Evolutionary conservation across 2,113 vertebrate genomes (phyloP).

Genomic region (Clarias gariepinus): DNA sequence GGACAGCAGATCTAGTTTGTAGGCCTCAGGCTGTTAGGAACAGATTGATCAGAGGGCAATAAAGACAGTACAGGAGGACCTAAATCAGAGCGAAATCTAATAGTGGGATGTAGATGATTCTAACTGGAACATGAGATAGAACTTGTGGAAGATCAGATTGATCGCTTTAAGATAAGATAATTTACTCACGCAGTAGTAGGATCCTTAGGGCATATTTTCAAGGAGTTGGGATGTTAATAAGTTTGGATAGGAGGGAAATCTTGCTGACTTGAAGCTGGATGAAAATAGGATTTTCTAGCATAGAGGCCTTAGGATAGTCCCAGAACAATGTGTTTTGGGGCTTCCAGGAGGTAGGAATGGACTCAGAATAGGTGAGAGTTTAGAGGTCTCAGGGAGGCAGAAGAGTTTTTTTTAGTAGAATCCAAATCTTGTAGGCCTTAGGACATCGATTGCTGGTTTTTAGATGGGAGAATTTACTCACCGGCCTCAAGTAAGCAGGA

Average conservation of each 20-base stretch:
- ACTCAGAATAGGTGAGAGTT: not conserved
- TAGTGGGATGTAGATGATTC: not conserved
- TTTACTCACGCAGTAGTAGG: not conserved
- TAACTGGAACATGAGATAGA: not conserved
- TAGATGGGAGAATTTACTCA: too few relatives aligned
- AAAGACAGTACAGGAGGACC: not conserved
- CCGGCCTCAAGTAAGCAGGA: too few relatives aligned
- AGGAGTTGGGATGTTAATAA: not conserved
- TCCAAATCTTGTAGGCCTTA: not conserved
- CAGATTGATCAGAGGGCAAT: not conserved
- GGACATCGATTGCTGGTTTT: not conserved
- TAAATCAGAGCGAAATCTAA: not conserved
- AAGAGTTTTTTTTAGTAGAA: too few relatives aligned
- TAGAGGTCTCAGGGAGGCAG: not conserved
- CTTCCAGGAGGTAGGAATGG: not conserved
- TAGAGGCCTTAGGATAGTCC: not conserved
- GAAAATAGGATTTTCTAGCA: not conserved
- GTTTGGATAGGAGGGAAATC: not conserved
- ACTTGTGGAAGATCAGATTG: not conserved
- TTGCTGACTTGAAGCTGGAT: not conserved
- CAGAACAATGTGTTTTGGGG: not conserved
- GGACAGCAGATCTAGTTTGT: not conserved
- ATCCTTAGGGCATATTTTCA: not conserved
- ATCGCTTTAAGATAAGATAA: not conserved
- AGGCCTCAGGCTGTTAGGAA: not conserved